These are phyloP conservation scores for Drosophila mimetica DNA, from an alignment of 2,888 invertebrate species.

Conservation along the genomic window DNA sequence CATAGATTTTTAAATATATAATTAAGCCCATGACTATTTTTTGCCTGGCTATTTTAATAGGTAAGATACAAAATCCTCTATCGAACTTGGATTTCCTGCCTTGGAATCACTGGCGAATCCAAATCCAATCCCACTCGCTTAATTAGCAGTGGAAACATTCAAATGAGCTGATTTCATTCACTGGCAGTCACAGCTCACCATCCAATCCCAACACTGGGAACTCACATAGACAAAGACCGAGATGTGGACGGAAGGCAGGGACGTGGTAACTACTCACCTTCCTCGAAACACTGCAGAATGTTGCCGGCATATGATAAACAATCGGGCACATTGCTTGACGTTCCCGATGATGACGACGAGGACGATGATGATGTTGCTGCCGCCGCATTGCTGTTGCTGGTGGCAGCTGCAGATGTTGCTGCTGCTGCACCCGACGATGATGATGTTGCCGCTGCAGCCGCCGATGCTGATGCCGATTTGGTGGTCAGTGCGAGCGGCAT, in stretches of 20 bases:
- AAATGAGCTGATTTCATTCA: constrained; percentile 13
- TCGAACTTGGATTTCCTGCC: not conserved
- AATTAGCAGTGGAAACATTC: constrained; percentile 1
- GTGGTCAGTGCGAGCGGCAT: constrained; percentile 85
- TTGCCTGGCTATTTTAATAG: not conserved
- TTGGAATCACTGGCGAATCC: not conserved
- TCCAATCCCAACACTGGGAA: constrained; percentile 8
- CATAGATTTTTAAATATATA: no score
- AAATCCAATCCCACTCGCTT: constrained; percentile 4
- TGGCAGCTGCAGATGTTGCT: constrained; percentile 15
- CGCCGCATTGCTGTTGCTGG: constrained; percentile 25
- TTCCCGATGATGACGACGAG: constrained; percentile 32
- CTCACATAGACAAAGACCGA: not conserved
- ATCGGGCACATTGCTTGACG: constrained; percentile 85
- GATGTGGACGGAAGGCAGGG: constrained; percentile 5
- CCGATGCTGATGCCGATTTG: constrained; percentile 60
- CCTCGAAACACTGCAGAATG: constrained; percentile 93
- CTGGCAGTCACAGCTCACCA: constrained; percentile 27
- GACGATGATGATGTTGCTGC: constrained; percentile 48
- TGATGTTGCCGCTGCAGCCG: constrained; percentile 34
- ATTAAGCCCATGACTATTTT: no score
- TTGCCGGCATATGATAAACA: constrained; percentile 93
- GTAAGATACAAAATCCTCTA: not conserved
- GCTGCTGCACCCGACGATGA: constrained; percentile 47
- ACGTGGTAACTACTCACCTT: constrained; percentile 86